Conservation (phyloP, 1,140 invertebrate genomes). For the Drosophila dunni region DNA sequence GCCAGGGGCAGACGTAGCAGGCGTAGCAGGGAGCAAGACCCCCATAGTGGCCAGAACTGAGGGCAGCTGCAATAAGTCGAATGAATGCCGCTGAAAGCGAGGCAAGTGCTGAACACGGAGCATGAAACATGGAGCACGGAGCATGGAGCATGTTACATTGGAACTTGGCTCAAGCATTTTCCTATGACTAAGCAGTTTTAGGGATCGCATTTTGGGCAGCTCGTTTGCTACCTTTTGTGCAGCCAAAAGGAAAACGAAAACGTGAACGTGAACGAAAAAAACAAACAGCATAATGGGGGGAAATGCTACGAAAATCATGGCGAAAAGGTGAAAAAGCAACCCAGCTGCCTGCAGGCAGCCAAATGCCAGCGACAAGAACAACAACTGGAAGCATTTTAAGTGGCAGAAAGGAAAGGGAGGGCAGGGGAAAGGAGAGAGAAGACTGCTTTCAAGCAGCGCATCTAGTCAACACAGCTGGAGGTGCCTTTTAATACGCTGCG, state of each 20-base stretch:
- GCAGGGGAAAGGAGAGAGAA: not conserved
- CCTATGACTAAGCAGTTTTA: constrained; percentile 73
- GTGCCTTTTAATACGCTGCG: constrained; percentile 75
- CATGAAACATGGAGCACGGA: constrained; percentile 26
- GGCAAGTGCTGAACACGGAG: constrained; percentile 36
- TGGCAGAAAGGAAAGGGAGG: constrained; percentile 32
- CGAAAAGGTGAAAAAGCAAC: constrained; percentile 56
- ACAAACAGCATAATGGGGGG: constrained; percentile 15
- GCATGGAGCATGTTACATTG: constrained; percentile 38
- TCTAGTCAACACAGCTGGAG: constrained; percentile 59
- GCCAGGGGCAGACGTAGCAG: not conserved
- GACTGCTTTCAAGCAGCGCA: constrained; percentile 41
- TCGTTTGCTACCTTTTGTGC: constrained; percentile 67
- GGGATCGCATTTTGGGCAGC: constrained; percentile 40
- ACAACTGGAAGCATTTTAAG: constrained; percentile 58
- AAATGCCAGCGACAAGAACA: constrained; percentile 44
- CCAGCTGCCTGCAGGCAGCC: constrained; percentile 41
- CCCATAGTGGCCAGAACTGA: constrained; percentile 3
- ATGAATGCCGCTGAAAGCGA: constrained; percentile 33
- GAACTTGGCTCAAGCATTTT: constrained; percentile 66
- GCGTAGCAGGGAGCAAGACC: not conserved
- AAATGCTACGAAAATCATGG: constrained; percentile 29
- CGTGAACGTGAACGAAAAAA: constrained; percentile 4
- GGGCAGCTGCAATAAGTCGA: constrained; percentile 60
- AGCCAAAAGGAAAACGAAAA: constrained; percentile 45